Percentiles rank a stretch among this genome's conserved stretches.
Evolutionary conservation across 2,797 vertebrate genomes (phyloP).

Genomic region (Poeciliopsis gracilis): DNA sequence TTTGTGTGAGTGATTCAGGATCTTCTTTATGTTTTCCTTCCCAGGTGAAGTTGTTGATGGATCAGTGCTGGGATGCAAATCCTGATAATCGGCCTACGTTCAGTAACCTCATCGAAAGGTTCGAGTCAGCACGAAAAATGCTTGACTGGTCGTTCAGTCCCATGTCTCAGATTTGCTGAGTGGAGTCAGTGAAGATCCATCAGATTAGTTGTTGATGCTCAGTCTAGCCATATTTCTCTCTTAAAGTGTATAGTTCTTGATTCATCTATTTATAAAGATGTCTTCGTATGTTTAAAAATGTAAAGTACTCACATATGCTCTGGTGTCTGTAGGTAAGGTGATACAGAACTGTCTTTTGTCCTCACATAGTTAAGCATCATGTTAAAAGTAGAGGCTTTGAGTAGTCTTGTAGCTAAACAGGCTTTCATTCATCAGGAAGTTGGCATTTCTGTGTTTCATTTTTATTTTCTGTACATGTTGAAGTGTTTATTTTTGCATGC

Average conservation of each 20-base stretch:
- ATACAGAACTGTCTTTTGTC: not conserved
- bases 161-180: conserved; percentile 71
- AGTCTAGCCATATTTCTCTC: conserved; percentile 8
- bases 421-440: conserved; percentile 38
- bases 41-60: conserved; percentile 83
- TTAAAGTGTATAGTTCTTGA: conserved; percentile 25
- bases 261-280: conserved; percentile 21
- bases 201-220: conserved; percentile 21
- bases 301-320: conserved; percentile 20
- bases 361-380: conserved; percentile 1
- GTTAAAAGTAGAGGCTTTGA: not conserved
- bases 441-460: conserved; percentile 25
- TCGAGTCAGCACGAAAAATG: conserved; percentile 74
- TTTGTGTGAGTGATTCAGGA: not conserved
- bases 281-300: conserved; percentile 31
- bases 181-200: conserved; percentile 17
- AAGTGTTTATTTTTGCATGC: conserved; percentile 20
- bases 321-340: conserved; percentile 22
- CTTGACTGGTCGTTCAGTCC: conserved; percentile 71
- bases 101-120: conserved; percentile 76
- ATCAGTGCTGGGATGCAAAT: conserved; percentile 86
- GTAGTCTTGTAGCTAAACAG: conserved; percentile 4
- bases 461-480: conserved; percentile 44
- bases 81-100: conserved; percentile 85
- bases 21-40: not conserved